Evolutionary conservation across 2,113 vertebrate genomes (phyloP), one percentile per base, ranked within the genome.

Genomic region (Maccullochella peelii): DNA sequence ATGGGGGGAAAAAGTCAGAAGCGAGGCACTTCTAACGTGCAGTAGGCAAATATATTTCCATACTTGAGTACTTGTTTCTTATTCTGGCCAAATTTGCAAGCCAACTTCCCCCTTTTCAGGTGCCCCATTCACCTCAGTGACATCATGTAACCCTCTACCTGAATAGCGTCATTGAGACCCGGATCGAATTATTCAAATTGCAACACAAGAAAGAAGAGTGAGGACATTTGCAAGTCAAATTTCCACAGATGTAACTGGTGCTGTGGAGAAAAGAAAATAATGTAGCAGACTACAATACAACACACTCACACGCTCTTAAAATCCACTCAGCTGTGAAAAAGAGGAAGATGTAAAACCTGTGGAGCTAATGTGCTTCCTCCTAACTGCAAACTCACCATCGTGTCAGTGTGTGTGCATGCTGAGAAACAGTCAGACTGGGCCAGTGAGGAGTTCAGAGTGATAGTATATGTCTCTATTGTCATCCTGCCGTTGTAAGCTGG

Each of bases 171-270:
- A 75, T 79, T 89, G 85, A 91, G 58, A 55, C 21, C 16, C 6
- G 1, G 20, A 36, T 55, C 14, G 3, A 67, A 42, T 71, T 84
- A 94, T 92, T 91, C 83, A 92, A 93, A 94, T 86, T 0, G 40
- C 25, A 44, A n/a, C 50, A 77, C 23, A 10, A 57, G 84, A 68
- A 79, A 84, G 36, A 33, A 33, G 3, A 38, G 6, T 2, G 21
- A 65, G 8, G 33, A n/a, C 30, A 80, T 93, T 93, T 92, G 86
- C 73, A 76, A 94, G 70, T 84, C 66, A 92, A 91, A 90, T 85
- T 38, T 8, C 11, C 33, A 40, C 27, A 25, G 33, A 82, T 36
- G 61, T 88, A 89, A 87, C 88, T 80, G 86, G 27, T 6, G 25
- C 36, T 25, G 20, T 62, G 44, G n/a, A 2, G 9, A 55, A 63